These are phyloP conservation scores for Motacilla alba DNA, from an alignment of 2,113 vertebrate species.

Conservation along the genomic window DNA sequence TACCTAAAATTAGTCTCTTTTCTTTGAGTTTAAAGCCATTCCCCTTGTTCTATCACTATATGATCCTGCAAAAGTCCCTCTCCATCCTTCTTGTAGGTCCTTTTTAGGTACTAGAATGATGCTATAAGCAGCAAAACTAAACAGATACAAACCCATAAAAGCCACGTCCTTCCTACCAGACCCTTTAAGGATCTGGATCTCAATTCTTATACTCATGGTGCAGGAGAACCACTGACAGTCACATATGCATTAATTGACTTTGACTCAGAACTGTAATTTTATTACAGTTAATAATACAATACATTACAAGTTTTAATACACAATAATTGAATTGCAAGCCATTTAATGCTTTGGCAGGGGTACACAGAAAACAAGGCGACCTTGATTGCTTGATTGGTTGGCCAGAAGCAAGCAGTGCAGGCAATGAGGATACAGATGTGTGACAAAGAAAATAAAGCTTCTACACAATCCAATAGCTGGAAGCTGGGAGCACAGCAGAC, in stretches of 20 bases:
- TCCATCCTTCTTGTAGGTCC: background rate
- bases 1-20: background rate
- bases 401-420: background rate
- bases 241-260: background rate
- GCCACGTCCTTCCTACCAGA: background rate
- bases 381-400: rapidly evolving
- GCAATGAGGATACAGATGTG: background rate
- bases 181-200: background rate
- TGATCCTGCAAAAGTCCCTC: background rate
- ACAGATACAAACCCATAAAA: background rate
- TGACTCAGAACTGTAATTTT: background rate
- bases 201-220: background rate
- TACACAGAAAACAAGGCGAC: background rate
- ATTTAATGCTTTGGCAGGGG: background rate
- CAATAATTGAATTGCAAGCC: background rate
- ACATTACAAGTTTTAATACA: background rate
- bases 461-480: background rate
- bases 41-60: background rate
- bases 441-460: background rate
- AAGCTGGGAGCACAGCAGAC: background rate
- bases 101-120: background rate
- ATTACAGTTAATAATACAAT: background rate
- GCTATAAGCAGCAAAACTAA: background rate
- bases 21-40: background rate
- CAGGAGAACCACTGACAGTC: background rate